phyloP scores from a whole-genome alignment of 2,888 invertebrate species.

The Tuta absoluta region DNA sequence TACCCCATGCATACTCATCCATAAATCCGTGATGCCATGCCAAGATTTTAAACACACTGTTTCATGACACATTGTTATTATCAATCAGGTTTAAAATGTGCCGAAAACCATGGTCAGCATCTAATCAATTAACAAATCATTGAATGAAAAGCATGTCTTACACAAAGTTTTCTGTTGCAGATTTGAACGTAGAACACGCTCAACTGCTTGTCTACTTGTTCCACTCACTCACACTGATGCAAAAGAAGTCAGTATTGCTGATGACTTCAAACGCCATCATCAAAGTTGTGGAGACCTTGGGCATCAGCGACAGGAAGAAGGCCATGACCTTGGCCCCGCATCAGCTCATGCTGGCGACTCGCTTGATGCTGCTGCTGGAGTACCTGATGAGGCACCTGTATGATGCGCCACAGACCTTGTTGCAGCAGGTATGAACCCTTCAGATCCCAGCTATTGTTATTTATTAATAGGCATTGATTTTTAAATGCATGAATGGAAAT shows the following conservation, averaged over 20 bases:
- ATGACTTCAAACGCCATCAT: conserved; percentile 87
- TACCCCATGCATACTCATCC: too few relatives aligned
- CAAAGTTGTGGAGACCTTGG: conserved; percentile 73
- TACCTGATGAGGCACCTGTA: conserved; percentile 97
- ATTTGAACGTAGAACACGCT: conserved; percentile 97
- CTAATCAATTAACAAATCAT: not conserved
- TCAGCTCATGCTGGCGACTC: conserved; percentile 90
- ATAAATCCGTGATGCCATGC: too few relatives aligned
- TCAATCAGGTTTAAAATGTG: too few relatives aligned
- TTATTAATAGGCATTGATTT: too few relatives aligned
- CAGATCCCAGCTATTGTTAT: too few relatives aligned
- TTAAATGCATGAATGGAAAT: too few relatives aligned
- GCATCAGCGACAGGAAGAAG: conserved; percentile 65
- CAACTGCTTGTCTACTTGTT: conserved; percentile 96
- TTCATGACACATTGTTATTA: too few relatives aligned
- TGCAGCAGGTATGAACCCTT: conserved; percentile 89
- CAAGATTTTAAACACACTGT: too few relatives aligned
- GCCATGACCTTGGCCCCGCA: conserved; percentile 68
- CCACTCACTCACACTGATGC: conserved; percentile 96
- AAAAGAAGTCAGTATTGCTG: conserved; percentile 95
- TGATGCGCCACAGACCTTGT: conserved; percentile 91
- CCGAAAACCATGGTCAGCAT: not conserved
- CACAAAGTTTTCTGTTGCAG: conserved; percentile 69
- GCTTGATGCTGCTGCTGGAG: conserved; percentile 93
- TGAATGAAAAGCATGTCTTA: not conserved